A percentile compares a stretch with the other conserved stretches of the same genome.
Evolutionary conservation across 92 coral and sea anemone genomes (phyloP).

Genomic region (Diadumene lineata): DNA sequence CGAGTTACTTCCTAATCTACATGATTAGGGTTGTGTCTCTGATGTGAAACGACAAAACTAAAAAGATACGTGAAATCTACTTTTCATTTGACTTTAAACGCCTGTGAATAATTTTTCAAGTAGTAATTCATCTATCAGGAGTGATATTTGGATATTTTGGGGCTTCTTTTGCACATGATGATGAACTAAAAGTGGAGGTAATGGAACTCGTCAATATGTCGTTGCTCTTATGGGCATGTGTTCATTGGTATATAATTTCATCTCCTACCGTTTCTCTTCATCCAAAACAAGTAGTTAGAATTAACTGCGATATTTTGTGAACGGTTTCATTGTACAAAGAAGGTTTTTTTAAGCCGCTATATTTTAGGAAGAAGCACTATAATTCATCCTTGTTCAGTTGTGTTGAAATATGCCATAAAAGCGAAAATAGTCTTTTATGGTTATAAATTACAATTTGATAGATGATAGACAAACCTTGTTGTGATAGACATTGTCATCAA

Average conservation of each 20-base stretch:
- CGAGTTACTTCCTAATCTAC: conserved; percentile 31
- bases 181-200: conserved; percentile 5
- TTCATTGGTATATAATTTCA: conserved; percentile 17
- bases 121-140: neutral
- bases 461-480: no score
- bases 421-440: conserved; percentile 3
- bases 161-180: neutral
- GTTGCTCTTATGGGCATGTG: conserved; percentile 27
- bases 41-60: neutral
- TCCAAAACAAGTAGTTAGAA: neutral
- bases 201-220: neutral
- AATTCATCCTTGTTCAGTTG: neutral
- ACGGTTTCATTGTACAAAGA: neutral
- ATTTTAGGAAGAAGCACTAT: neutral
- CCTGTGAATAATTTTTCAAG: neutral
- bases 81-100: neutral
- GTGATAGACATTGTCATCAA: no score
- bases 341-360: neutral
- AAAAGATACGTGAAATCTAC: conserved; percentile 2
- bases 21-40: conserved; percentile 45
- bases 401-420: conserved; percentile 12
- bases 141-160: neutral
- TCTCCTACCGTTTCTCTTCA: conserved; percentile 1
- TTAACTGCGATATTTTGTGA: neutral
- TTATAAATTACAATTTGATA: no score